phyloP scores from a whole-genome alignment of 1,140 invertebrate genomes.

The Atta colombica region DNA sequence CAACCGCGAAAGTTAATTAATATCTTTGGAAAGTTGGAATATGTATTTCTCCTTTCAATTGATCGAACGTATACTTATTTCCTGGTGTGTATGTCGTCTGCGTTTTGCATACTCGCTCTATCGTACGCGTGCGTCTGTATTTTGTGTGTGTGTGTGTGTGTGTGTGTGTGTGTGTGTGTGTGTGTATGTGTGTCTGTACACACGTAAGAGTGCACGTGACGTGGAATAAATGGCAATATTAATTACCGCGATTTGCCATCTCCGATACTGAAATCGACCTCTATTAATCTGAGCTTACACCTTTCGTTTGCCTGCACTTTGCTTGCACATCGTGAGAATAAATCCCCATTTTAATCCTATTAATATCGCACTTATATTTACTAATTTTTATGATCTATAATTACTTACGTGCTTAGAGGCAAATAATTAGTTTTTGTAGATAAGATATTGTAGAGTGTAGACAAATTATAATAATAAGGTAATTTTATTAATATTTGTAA shows the following conservation, averaged over 20 bases:
- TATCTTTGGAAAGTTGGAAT: slow-evolving; percentile 66
- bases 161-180: background rate
- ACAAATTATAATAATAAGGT: background rate
- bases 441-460: background rate
- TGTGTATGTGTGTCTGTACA: background rate
- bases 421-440: background rate
- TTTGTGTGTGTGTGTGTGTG: background rate
- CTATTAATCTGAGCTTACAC: slow-evolving; percentile 70
- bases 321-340: slow-evolving; percentile 30
- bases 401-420: background rate
- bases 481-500: background rate
- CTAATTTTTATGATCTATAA: background rate
- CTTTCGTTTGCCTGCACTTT: slow-evolving; percentile 43
- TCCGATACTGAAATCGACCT: slow-evolving; percentile 72
- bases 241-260: slow-evolving; percentile 77
- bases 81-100: slow-evolving; percentile 23
- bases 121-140: background rate
- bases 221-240: slow-evolving; percentile 78
- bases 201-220: slow-evolving; percentile 64
- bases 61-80: slow-evolving; percentile 53
- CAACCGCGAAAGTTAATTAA: slow-evolving; percentile 78
- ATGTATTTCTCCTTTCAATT: slow-evolving; percentile 73
- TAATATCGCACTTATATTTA: background rate
- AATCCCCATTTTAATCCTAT: slow-evolving; percentile 21
- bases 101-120: background rate